These are phyloP conservation scores for Chrysolina haemoptera DNA, from an alignment of 2,888 invertebrate species.

Conservation along the genomic window DNA sequence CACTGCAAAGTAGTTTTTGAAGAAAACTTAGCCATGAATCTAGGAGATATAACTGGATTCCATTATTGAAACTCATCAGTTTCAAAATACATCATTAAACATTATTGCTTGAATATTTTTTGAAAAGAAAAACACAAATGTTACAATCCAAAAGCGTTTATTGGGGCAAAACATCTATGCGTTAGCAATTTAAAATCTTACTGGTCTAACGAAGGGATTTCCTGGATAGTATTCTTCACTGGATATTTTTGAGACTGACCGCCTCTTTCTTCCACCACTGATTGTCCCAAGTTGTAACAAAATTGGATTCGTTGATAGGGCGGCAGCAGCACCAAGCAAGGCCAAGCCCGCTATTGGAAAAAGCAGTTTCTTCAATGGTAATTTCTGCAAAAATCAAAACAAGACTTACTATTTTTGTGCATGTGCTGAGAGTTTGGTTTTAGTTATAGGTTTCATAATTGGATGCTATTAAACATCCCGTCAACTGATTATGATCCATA, in stretches of 20 bases:
- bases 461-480: too few relatives aligned
- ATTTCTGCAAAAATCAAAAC: constrained; percentile 67
- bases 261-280: constrained; percentile 76
- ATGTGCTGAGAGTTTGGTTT: not conserved
- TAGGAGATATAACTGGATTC: too few relatives aligned
- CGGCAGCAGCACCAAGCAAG: constrained; percentile 83
- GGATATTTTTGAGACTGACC: constrained; percentile 55
- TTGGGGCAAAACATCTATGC: not conserved
- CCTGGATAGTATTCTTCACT: not conserved
- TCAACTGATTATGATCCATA: too few relatives aligned
- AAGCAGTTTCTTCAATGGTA: constrained; percentile 76
- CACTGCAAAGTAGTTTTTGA: too few relatives aligned
- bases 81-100: too few relatives aligned
- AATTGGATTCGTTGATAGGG: constrained; percentile 85
- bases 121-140: too few relatives aligned
- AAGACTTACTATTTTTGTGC: not conserved
- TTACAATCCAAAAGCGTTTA: too few relatives aligned
- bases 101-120: too few relatives aligned
- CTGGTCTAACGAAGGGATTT: constrained; percentile 27
- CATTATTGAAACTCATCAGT: too few relatives aligned
- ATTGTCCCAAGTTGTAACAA: constrained; percentile 84
- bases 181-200: constrained; percentile 2
- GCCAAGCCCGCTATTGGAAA: constrained; percentile 86
- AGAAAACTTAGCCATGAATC: too few relatives aligned
- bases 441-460: too few relatives aligned